phyloP scores from a whole-genome alignment of 2,797 vertebrate genomes.

The Hephaestus fuliginosus region DNA sequence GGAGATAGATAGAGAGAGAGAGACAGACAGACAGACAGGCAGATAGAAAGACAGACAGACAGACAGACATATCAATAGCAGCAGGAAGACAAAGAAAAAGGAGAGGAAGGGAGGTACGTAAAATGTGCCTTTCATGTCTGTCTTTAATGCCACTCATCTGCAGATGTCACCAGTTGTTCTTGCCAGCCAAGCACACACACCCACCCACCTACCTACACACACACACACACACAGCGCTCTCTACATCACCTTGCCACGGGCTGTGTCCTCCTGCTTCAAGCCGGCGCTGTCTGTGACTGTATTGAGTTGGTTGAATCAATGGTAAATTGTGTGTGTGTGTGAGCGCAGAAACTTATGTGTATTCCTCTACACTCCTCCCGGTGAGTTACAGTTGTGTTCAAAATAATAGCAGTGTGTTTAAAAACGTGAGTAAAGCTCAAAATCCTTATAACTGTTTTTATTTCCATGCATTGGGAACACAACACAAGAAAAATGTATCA shows the following conservation, averaged over 20 bases:
- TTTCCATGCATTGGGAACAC: no score
- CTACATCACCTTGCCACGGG: slow-evolving; percentile 84
- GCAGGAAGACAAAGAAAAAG: slow-evolving; percentile 85
- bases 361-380: slow-evolving; percentile 21
- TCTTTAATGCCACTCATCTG: slow-evolving; percentile 92
- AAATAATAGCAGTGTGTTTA: no score
- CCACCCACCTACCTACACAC: slow-evolving; percentile 41
- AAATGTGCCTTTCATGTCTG: slow-evolving; percentile 71
- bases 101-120: slow-evolving; percentile 6
- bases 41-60: slow-evolving; percentile 17
- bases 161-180: slow-evolving; percentile 94
- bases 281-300: slow-evolving; percentile 68
- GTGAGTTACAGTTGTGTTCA: slow-evolving; percentile 14
- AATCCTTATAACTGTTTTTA: no score
- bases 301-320: slow-evolving; percentile 81
- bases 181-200: slow-evolving; percentile 80
- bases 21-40: slow-evolving; percentile 64
- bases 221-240: slow-evolving; percentile 43
- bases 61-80: slow-evolving; percentile 65
- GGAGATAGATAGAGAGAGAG: slow-evolving; percentile 84
- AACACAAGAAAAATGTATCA: no score
- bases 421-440: no score
- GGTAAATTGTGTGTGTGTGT: slow-evolving; percentile 53
- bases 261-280: slow-evolving; percentile 78
- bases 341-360: slow-evolving; percentile 33